Evolutionary conservation across 2,888 invertebrate genomes (phyloP), one percentile per base, ranked within the genome.

Genomic region (Odontocolon sp.): DNA sequence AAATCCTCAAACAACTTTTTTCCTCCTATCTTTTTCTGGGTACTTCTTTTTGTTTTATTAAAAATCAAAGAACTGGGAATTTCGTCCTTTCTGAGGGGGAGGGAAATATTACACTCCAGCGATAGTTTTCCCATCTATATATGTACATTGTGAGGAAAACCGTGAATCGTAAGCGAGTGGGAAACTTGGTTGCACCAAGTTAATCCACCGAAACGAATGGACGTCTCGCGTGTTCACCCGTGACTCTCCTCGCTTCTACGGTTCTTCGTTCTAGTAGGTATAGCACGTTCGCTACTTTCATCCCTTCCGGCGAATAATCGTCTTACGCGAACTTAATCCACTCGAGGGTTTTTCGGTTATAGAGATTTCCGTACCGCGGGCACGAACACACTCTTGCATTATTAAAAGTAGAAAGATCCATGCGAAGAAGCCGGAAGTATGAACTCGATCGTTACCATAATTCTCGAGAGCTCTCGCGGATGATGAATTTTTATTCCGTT

Each of bases 241-340:
- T 70, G 70, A 70, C 76, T 76, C 59, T 11, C n/a, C 54, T 52
- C 38, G 11, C 52, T 70, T 54, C 14, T 26, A 63, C 56, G 26
- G 31, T 66, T 21, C 59, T 54, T 11, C 42, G 21, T 59, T 16
- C 16, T 50, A 61, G 36, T 50, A 57, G 9, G 45, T 64, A 42
- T 63, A 59, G 18, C n/a, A 38, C 47, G 59, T 61, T 59, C 38
- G 26, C 11, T 59, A 33, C 61, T 56, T 33, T 67, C 63, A 38
- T 50, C 64, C 66, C 16, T 18, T 33, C 61, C 54, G 5, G 47
- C 67, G 70, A 71, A 76, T 76, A 76, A 76, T 71, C 70, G 70
- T 71, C 76, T 76, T 76, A 78, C 69, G 66, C 64, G 52, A 78
- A 74, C 67, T 78, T 74, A 71, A 78, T 74, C 73, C 78, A 71